Conservation (phyloP, 1,140 invertebrate genomes). For the Hyles euphorbiae region DNA sequence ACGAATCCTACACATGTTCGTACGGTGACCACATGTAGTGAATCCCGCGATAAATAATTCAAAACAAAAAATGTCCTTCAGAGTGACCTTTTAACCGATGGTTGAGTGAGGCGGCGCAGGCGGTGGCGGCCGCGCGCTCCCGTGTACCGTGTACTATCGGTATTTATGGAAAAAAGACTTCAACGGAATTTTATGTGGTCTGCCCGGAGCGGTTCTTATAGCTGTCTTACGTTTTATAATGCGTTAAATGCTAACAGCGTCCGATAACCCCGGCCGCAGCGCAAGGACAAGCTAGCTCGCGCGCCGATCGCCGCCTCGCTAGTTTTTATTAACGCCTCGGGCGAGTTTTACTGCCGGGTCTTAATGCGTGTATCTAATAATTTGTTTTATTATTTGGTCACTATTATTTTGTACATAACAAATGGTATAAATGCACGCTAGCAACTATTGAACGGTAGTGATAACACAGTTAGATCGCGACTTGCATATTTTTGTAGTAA, state of each 20-base stretch:
- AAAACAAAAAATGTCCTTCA: slow-evolving; percentile 64
- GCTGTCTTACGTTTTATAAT: slow-evolving; percentile 62
- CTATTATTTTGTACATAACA: background rate
- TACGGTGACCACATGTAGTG: slow-evolving; percentile 36
- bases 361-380: slow-evolving; percentile 19
- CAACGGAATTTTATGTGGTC: slow-evolving; percentile 66
- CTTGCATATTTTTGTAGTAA: too few species aligned
- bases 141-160: slow-evolving; percentile 60
- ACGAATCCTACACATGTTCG: slow-evolving; percentile 24
- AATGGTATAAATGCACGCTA: too few species aligned
- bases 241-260: slow-evolving; percentile 68
- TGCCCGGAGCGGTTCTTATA: slow-evolving; percentile 61
- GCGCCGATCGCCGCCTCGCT: slow-evolving; percentile 29
- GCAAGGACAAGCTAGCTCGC: slow-evolving; percentile 58
- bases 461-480: too few species aligned
- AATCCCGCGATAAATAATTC: slow-evolving; percentile 44
- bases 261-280: slow-evolving; percentile 56
- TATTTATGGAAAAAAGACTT: slow-evolving; percentile 64
- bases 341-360: slow-evolving; percentile 35
- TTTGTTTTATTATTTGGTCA: slow-evolving; percentile 1
- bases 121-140: slow-evolving; percentile 24
- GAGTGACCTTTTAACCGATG: slow-evolving; percentile 58
- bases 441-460: too few species aligned
- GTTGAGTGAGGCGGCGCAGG: slow-evolving; percentile 24
- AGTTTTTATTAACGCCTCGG: slow-evolving; percentile 39